These are phyloP conservation scores for Pantherophis alleghaniensis DNA, from an alignment of 2,797 vertebrate genomes.

Conservation along the genomic window DNA sequence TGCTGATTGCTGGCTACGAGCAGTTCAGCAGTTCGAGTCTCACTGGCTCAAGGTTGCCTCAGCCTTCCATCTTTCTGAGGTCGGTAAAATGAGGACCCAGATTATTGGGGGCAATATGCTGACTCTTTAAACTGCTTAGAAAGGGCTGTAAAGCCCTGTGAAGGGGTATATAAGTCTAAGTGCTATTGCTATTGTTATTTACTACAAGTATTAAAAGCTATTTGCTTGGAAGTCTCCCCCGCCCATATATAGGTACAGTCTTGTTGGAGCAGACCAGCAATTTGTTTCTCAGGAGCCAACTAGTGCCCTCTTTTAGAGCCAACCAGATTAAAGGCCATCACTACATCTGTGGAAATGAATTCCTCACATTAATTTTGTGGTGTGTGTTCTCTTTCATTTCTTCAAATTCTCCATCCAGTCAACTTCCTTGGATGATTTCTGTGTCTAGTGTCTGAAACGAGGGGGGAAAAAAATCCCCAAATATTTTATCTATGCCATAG, in stretches of 20 bases:
- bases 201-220: neutral
- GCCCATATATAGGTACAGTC: neutral
- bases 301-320: neutral
- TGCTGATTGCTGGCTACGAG: neutral
- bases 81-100: neutral
- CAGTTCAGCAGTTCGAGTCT: neutral
- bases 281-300: neutral
- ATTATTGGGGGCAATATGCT: neutral
- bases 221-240: neutral
- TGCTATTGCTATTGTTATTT: neutral
- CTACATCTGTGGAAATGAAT: neutral
- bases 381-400: neutral
- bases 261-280: neutral
- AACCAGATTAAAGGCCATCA: neutral
- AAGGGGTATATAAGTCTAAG: neutral
- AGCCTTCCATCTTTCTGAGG: neutral
- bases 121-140: neutral
- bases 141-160: neutral
- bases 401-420: neutral
- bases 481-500: neutral
- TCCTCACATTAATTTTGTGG: neutral
- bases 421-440: neutral
- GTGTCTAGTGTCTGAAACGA: neutral
- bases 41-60: neutral
- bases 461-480: neutral